Base-by-base conservation (phyloP, 2,888 invertebrate species). In the Drosophila testacea region DNA sequence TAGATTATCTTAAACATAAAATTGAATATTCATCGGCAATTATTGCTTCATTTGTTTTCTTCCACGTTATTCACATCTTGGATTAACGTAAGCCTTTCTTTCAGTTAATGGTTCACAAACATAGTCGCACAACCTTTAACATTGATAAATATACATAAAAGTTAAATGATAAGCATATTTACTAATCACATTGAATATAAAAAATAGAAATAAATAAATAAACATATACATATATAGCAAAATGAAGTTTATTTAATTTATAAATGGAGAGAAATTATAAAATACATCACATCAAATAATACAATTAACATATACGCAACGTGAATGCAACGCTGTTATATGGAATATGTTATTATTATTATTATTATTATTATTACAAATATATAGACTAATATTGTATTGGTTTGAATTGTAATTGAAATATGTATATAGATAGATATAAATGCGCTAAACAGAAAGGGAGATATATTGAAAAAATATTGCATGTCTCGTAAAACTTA, bases 281-380 rank as follows among this genome's bases (percentile, higher is more conserved):
- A 88, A 56, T 88, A 83, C 78, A 83, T 83, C 83, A 83, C 83
- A 83, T 83, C 76, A 86, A 81, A 83, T 83, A 83, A 83, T 83
- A 83, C 83, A 83, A 83, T 88, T 83, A 75, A 81, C 76, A 88
- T 62, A 80, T 76, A 52, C 51, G 65, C 78, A 65, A 61, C 60
- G 79, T 55, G 48, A 50, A 50, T 50, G 73, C 78, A 47, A 63
- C 65, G 69, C 77, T 57, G 67, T 59, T 44, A 65, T 66, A 81
- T 81, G 82, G 68, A 87, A 87, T 88, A 77, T 77, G 64, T 52
- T 71, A 67, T 80, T 48, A 48, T 68, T 59, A 41, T 50, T 34
- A 64, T 62, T 42, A 46, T 38, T 54, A 54, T 42, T 48, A 57
- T 68, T 59, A 41, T 50, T 34, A 64, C 47, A 54, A 54, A 10